Base-by-base conservation (phyloP, 2,888 invertebrate genomes). In the Chaetoderma sp. region DNA sequence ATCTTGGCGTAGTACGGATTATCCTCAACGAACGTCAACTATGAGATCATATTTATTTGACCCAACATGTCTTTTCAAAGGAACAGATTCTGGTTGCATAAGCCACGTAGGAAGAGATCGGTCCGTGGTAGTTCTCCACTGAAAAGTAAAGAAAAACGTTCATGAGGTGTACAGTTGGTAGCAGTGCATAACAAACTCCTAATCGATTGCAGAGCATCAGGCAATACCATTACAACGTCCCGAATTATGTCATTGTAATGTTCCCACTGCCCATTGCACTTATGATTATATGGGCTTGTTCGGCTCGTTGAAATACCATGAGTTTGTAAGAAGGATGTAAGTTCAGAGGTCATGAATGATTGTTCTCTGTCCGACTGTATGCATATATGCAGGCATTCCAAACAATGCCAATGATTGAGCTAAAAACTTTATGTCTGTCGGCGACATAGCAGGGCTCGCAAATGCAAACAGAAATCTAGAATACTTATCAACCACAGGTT, bases 401-500 rank as follows among this genome's bases (percentile, higher is more conserved):
- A n/a, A n/a, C 23, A 50, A 67, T 28, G 62, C 27, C 54, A 76
- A 76, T 39, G 73, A 16, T 27, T 70, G 65, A 10, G 18, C 23
- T 5, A 73, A 52, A 49, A 63, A 64, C 13, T 28, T 45, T 27
- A 74, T 67, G 16, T 70, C 63, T 25, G 63, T 66, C 6, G 13
- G n/a, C 16, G 63, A 36, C 50, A 72, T 65, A 56, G 72, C 66
- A 13, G 56, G 6, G 39, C 74, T 70, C 32, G 72, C 52, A 18
- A 71, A 63, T 4, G 71, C 70, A 65, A 76, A 76, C 3, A 72
- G 68, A 58, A 70, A 74, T 50, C 69, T 50, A 0, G 73, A 72
- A 33, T 50, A 76, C 42, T 75, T 73, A 54, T 76, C 74, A 5
- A 75, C 58, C n/a, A 74, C 55, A 8, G 62, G 65, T 8, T 72